Evolutionary conservation across 2,113 vertebrate species (phyloP), one percentile per base, ranked within the genome.

Genomic region (Trachemys scripta): DNA sequence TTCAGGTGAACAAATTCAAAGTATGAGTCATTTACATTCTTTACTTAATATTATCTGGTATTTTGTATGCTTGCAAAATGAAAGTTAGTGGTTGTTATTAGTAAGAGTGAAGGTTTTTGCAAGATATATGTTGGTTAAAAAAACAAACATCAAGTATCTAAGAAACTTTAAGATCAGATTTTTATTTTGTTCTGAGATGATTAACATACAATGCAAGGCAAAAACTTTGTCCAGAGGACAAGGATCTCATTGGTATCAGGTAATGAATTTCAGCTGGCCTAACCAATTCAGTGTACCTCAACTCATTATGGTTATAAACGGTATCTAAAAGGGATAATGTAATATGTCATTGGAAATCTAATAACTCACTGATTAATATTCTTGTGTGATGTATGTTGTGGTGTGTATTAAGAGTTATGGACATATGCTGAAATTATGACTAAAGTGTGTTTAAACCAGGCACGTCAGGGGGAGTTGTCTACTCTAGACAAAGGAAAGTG

Each of bases 1-100:
- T 94, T 96, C 80, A 93, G 42, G 22, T 92, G 93, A 59, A 89
- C 94, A 38, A 78, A 57, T 91, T 84, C 88, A 81, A 96, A 95
- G 95, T 82, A 92, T 25, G 53, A 45, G 65, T 20, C 76, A 95
- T 92, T 87, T 76, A 51, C 90, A 91, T 92, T 90, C 45, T 31
- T 93, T 93, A 78, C 85, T 83, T 94, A 89, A 50, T 57, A 85
- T 93, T 87, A 92, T 49, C 51, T 29, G 62, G 84, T 86, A 93
- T 87, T 72, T 42, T 29, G 80, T 85, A 14, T 94, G 10, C 13
- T 91, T 81, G 57, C 24, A 83, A 89, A 94, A 62, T 84, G 81
- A 80, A 91, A 91, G 84, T 20, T 47, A 56, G 85, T 65, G 45
- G 82, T 95, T 94, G 79, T 87, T 96, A 88, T 81, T 94, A 69